These are phyloP conservation scores for Macquaria australasica DNA, from an alignment of 2,113 vertebrate genomes.

Conservation along the genomic window DNA sequence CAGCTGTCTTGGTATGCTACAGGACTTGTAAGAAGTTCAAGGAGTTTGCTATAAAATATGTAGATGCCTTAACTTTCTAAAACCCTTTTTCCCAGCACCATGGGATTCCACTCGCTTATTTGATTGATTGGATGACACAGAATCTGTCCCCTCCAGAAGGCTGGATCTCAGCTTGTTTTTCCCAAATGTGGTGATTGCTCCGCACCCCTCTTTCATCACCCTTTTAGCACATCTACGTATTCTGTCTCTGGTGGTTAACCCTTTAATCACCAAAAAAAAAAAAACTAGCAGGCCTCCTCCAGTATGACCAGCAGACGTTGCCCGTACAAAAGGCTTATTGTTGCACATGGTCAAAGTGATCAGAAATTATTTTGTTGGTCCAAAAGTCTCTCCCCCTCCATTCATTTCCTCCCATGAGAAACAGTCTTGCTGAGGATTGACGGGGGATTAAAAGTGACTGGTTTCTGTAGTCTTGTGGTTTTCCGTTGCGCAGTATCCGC, in stretches of 20 bases:
- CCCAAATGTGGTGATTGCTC: constrained; percentile 47
- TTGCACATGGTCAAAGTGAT: constrained; percentile 59
- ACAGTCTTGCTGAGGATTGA: constrained; percentile 47
- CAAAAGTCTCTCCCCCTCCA: constrained; percentile 29
- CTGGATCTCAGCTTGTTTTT: constrained; percentile 52
- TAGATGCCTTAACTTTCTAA: constrained; percentile 20
- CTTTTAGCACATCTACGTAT: constrained; percentile 28
- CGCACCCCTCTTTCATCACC: constrained; percentile 31
- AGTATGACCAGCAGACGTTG: constrained; percentile 8
- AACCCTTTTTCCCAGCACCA: constrained; percentile 15
- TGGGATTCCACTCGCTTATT: constrained; percentile 49
- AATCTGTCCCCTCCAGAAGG: constrained; percentile 35
- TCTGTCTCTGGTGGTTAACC: constrained; percentile 55
- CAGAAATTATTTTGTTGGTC: constrained; percentile 49
- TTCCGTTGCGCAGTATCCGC: constrained; percentile 56
- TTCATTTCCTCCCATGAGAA: constrained; percentile 66
- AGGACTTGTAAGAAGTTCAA: constrained; percentile 21
- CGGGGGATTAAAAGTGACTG: constrained; percentile 59
- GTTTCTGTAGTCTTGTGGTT: constrained; percentile 60
- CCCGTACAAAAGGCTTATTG: constrained; percentile 71
- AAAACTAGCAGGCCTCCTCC: background rate
- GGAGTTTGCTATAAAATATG: constrained; percentile 39
- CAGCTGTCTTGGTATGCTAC: constrained; percentile 19
- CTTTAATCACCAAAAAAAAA: constrained; percentile 47
- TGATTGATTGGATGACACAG: constrained; percentile 64